phyloP scores from a whole-genome alignment of 2,797 vertebrate species.

The Karalla daura region DNA sequence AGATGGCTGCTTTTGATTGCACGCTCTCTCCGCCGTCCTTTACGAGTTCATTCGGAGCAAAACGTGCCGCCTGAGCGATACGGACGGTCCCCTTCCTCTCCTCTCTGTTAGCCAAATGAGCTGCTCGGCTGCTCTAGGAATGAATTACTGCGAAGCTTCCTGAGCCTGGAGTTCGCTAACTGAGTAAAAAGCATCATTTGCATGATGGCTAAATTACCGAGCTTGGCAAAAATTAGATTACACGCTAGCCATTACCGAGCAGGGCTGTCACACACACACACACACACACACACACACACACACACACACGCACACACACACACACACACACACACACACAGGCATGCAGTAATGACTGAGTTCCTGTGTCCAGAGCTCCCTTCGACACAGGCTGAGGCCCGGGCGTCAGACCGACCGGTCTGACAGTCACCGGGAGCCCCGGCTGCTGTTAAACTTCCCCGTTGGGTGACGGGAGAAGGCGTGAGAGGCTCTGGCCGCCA shows the following conservation, averaged over 20 bases:
- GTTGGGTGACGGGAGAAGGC: slow-evolving; percentile 5
- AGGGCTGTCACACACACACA: too few relatives aligned
- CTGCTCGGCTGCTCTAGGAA: neutral
- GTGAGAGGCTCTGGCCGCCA: slow-evolving; percentile 28
- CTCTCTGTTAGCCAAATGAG: neutral
- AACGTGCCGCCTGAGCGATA: neutral
- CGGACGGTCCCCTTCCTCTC: neutral
- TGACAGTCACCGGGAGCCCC: neutral
- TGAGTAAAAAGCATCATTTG: neutral
- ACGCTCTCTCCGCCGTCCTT: neutral
- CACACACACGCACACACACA: too few relatives aligned
- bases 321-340: too few relatives aligned
- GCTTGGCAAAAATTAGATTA: neutral
- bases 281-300: too few relatives aligned
- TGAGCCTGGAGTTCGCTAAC: neutral
- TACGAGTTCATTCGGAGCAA: neutral
- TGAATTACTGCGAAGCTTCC: neutral
- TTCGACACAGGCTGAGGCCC: neutral
- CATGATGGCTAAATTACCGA: neutral
- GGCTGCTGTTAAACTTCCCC: slow-evolving; percentile 15
- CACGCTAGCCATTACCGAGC: neutral
- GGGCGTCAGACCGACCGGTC: neutral
- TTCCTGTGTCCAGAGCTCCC: too few relatives aligned
- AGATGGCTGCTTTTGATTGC: slow-evolving; percentile 13
- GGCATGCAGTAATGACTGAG: neutral